Evolutionary conservation across 2,797 vertebrate genomes (phyloP), one percentile per base, ranked within the genome.

Genomic region (Antennarius maculatus): DNA sequence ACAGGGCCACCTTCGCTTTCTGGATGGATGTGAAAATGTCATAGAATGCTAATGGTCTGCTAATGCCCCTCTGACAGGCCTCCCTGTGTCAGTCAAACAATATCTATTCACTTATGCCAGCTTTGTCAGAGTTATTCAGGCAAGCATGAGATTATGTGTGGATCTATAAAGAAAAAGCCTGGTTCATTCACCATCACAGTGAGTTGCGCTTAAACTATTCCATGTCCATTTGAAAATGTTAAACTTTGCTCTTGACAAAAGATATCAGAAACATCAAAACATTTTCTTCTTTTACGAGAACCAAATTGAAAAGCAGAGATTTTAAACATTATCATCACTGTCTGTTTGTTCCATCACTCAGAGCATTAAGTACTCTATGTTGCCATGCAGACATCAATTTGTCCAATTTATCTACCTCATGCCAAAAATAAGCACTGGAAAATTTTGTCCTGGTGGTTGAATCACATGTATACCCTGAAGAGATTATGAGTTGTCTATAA

Each of bases 21-120:
- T 60, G 69, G 77, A 79, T 65, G 69, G 86, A 86, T 66, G 79
- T 69, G 80, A 77, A 93, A 93, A 94, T 93, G 91, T 93, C 91
- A 92, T 47, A 54, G 89, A 89, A 93, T 94, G 86, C 90, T 92
- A 93, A 93, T 93, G 68, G 69, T 54, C 64, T 27, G 60, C 69
- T 90, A 88, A 88, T 80, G 79, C 84, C 80, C 81, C 83, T 76
- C 74, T 69, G 81, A 89, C 80, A 65, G 73, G 69, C 27, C 69
- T 64, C 53, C 28, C 16, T 58, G 6, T 69, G 83, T 89, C 91
- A 88, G 52, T 92, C 90, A 92, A 86, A 77, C 74, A 59, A 80
- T 76, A 85, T 84, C 80, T 75, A 47, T 79, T 85, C 81, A 74
- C 71, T 58, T 51, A 54, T 48, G 57, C 73, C 64, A 60, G 69